These are phyloP conservation scores for Antedon mediterranea DNA, from an alignment of 53 echinoderm and acorn worm genomes.

Conservation along the genomic window DNA sequence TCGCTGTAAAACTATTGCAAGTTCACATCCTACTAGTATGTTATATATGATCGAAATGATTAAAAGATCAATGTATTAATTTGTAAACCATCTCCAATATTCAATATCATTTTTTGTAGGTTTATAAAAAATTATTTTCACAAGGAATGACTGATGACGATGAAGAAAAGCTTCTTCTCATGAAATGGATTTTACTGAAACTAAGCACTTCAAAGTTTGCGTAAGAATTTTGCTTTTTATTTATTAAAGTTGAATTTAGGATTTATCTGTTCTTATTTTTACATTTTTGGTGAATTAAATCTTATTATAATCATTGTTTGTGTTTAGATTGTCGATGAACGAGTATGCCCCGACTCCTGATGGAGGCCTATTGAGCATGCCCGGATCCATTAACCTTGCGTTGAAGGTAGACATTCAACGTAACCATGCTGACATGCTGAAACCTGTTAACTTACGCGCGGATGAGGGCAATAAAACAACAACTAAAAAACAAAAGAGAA, in stretches of 20 bases:
- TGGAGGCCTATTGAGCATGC: slow-evolving; percentile 42
- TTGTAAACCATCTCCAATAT: no score
- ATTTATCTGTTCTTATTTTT: no score
- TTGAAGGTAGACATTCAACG: slow-evolving; percentile 40
- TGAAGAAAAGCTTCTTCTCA: slow-evolving; percentile 70
- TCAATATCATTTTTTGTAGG: slow-evolving; percentile 21
- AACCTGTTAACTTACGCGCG: slow-evolving; percentile 38
- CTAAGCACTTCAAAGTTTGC: slow-evolving; percentile 57
- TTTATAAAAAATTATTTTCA: slow-evolving; percentile 64
- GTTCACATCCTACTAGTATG: no score
- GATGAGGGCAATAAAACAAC: slow-evolving; percentile 47
- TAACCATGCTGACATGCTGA: slow-evolving; percentile 76
- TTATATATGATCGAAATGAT: no score
- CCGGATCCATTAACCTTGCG: slow-evolving; percentile 60
- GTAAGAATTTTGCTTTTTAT: slow-evolving; percentile 14
- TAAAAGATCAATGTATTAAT: no score
- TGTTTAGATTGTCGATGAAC: not conserved
- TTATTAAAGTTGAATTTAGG: no score
- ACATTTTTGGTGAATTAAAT: no score
- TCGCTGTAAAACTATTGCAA: no score
- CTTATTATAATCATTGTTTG: no score
- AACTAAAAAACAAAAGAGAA: slow-evolving; percentile 52
- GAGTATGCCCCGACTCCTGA: slow-evolving; percentile 35
- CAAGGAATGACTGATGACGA: slow-evolving; percentile 93
- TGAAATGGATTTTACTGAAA: slow-evolving; percentile 70